Conservation (phyloP, 2,797 vertebrate species). For the Acanthurus tractus region DNA sequence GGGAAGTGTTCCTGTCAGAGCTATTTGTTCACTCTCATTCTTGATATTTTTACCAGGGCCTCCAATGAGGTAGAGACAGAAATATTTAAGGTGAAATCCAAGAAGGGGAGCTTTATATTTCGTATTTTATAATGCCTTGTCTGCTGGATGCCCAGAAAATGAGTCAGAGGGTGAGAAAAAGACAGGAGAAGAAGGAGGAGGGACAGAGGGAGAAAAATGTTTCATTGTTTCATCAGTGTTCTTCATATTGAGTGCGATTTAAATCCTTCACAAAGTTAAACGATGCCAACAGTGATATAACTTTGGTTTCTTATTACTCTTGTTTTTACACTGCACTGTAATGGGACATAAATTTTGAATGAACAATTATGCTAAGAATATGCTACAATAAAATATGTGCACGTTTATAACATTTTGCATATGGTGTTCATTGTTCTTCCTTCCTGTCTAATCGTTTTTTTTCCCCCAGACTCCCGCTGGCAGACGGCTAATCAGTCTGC, state of each 20-base stretch:
- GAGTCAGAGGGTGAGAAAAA: constrained; percentile 52
- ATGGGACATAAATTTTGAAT: neutral
- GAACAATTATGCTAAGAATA: neutral
- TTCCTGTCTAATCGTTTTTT: neutral
- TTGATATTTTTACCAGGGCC: constrained; percentile 66
- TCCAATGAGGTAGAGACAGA: constrained; percentile 57
- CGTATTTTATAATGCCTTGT: constrained; percentile 52
- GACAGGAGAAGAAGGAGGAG: constrained; percentile 30
- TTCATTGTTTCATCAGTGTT: constrained; percentile 23
- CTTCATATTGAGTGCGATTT: constrained; percentile 10
- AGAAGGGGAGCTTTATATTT: constrained; percentile 44
- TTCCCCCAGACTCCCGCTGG: constrained; percentile 91
- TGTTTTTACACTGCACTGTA: neutral
- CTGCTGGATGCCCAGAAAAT: constrained; percentile 45
- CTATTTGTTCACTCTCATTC: constrained; percentile 39
- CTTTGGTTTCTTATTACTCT: neutral
- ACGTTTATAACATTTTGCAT: neutral
- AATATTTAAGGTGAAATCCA: constrained; percentile 65
- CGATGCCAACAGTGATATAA: constrained; percentile 4
- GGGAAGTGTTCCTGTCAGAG: constrained; percentile 61
- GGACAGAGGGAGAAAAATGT: constrained; percentile 7
- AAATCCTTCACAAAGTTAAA: neutral
- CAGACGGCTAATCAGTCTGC: constrained; percentile 90
- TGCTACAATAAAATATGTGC: neutral
- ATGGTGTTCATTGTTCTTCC: neutral